A percentile compares a stretch with the other conserved stretches of the same genome.
phyloP scores from a whole-genome alignment of 2,888 invertebrate genomes.

The Andrena hattorfiana region DNA sequence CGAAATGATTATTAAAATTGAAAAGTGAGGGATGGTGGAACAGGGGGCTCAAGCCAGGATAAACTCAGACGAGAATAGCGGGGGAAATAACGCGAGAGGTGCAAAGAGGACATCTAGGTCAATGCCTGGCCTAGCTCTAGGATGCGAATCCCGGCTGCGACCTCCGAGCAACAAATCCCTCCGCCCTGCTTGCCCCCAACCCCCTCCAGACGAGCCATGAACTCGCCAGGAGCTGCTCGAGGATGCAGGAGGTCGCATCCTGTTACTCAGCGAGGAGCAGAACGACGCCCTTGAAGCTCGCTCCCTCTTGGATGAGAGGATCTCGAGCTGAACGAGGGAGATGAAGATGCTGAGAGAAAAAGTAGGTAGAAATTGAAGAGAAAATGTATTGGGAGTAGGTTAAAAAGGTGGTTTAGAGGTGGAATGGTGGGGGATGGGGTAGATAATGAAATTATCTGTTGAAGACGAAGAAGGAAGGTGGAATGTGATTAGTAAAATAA shows the following conservation, averaged over 20 bases:
- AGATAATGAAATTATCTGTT: too few species aligned
- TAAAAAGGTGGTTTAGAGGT: too few species aligned
- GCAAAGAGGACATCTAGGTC: conserved; percentile 62
- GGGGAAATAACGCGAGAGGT: conserved; percentile 14
- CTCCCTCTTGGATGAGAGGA: not conserved
- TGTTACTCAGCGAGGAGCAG: not conserved
- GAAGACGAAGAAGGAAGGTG: too few species aligned
- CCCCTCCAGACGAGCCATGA: conserved; percentile 42
- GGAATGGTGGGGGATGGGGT: too few species aligned
- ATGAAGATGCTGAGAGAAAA: not conserved
- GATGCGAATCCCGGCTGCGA: conserved; percentile 71
- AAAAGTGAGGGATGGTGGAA: not conserved
- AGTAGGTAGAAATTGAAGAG: not conserved
- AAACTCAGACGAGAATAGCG: not conserved
- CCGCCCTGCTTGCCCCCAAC: conserved; percentile 29
- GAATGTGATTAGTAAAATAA: too few species aligned
- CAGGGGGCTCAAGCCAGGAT: not conserved
- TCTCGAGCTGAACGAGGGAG: not conserved
- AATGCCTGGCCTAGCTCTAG: conserved; percentile 71
- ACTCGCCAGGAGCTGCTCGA: conserved; percentile 35
- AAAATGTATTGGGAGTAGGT: not conserved
- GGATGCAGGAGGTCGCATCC: conserved; percentile 28
- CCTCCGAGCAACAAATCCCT: conserved; percentile 60
- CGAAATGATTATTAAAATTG: not conserved
- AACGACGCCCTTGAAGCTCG: conserved; percentile 30